These are phyloP conservation scores for Leptobrachium leishanense DNA, from an alignment of 2,113 vertebrate genomes.

Conservation along the genomic window DNA sequence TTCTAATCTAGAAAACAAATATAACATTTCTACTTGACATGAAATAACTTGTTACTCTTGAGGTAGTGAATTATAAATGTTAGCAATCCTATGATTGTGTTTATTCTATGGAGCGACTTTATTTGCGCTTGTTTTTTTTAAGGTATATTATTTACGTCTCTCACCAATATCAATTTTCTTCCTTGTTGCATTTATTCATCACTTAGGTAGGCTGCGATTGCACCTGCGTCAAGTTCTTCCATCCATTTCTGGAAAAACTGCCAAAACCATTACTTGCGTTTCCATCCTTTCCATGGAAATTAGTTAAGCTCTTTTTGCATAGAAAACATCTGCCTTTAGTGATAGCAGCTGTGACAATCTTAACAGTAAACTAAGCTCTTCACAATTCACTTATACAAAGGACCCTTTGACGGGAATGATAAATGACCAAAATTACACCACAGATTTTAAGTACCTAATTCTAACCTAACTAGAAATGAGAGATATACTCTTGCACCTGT, in stretches of 20 bases:
- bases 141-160: conserved; percentile 49
- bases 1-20: neutral
- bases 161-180: conserved; percentile 55
- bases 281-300: conserved; percentile 57
- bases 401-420: conserved; percentile 69
- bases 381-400: conserved; percentile 68
- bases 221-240: conserved; percentile 58
- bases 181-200: conserved; percentile 10
- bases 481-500: conserved; percentile 67
- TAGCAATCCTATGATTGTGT: neutral
- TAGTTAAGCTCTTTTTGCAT: conserved; percentile 53
- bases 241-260: conserved; percentile 52
- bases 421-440: conserved; percentile 75
- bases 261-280: conserved; percentile 54
- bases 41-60: conserved; percentile 25
- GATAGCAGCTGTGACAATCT: conserved; percentile 71
- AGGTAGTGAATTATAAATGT: too few species aligned
- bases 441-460: conserved; percentile 67
- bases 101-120: neutral
- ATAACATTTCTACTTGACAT: neutral
- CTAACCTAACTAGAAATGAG: conserved; percentile 64
- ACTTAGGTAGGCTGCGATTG: conserved; percentile 17
- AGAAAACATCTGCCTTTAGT: conserved; percentile 71
- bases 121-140: conserved; percentile 24
- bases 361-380: conserved; percentile 68